Conservation (phyloP, 2,113 vertebrate species). For the Epinephelus lanceolatus region DNA sequence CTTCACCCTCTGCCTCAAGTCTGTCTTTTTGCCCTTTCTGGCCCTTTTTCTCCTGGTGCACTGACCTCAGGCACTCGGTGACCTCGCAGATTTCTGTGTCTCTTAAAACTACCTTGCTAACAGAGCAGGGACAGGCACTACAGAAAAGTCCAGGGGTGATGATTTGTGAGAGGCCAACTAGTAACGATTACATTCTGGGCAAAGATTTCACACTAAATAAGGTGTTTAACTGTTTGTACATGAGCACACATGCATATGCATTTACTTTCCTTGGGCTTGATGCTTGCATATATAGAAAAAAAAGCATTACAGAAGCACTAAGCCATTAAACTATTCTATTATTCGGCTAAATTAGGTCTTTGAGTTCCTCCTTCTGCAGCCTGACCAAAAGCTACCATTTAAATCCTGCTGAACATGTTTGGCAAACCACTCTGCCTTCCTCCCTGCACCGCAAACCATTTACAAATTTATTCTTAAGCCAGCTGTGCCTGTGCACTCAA, state of each 20-base stretch:
- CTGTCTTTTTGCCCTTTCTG: slow-evolving; percentile 22
- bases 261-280: background rate
- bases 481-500: slow-evolving; percentile 23
- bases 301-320: background rate
- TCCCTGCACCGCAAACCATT: slow-evolving; percentile 44
- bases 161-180: background rate
- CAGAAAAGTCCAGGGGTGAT: background rate
- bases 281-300: background rate
- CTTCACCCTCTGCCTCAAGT: slow-evolving; percentile 32
- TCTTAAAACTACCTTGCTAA: slow-evolving; percentile 28
- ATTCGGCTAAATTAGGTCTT: background rate
- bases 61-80: slow-evolving; percentile 39
- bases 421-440: slow-evolving; percentile 52
- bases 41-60: slow-evolving; percentile 34
- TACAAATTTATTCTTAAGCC: slow-evolving; percentile 43
- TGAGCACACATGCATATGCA: background rate
- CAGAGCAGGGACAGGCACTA: background rate
- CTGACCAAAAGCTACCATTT: slow-evolving; percentile 33
- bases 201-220: background rate
- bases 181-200: background rate
- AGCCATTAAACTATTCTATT: background rate
- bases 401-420: slow-evolving; percentile 48
- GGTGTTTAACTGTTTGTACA: background rate
- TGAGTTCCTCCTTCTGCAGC: background rate
- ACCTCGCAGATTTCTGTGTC: slow-evolving; percentile 37